These are phyloP conservation scores for Callosobruchus maculatus DNA, from an alignment of 2,888 invertebrate species.

Conservation along the genomic window DNA sequence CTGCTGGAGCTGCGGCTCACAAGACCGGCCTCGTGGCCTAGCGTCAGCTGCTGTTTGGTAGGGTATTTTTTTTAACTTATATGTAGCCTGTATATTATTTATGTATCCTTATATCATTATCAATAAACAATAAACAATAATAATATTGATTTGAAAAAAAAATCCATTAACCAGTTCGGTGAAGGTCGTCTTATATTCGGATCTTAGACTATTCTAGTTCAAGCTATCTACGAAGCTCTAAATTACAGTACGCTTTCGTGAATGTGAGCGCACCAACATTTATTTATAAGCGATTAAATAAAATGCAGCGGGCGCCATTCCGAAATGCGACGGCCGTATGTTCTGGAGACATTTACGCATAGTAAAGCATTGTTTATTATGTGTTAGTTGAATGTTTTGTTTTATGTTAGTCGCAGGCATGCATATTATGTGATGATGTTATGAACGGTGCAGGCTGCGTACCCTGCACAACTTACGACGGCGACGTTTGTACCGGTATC, in stretches of 20 bases:
- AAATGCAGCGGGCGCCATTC: neutral
- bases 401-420: slow-evolving; percentile 1
- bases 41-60: too few relatives aligned
- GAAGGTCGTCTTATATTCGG: too few relatives aligned
- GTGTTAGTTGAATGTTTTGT: slow-evolving; percentile 3
- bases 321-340: neutral
- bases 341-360: slow-evolving; percentile 3
- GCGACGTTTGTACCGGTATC: neutral
- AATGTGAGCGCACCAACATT: neutral
- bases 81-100: too few relatives aligned
- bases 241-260: neutral
- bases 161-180: too few relatives aligned
- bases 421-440: neutral
- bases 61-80: too few relatives aligned
- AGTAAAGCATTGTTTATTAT: slow-evolving; percentile 5
- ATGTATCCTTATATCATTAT: too few relatives aligned
- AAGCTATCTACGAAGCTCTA: neutral
- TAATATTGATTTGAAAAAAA: too few relatives aligned
- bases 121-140: too few relatives aligned
- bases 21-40: too few relatives aligned
- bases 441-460: neutral
- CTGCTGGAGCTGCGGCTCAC: too few relatives aligned
- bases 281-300: neutral
- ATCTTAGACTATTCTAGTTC: neutral
- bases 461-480: neutral